These are phyloP conservation scores for Steromphala cineraria DNA, from an alignment of 2,888 invertebrate species.

Conservation along the genomic window DNA sequence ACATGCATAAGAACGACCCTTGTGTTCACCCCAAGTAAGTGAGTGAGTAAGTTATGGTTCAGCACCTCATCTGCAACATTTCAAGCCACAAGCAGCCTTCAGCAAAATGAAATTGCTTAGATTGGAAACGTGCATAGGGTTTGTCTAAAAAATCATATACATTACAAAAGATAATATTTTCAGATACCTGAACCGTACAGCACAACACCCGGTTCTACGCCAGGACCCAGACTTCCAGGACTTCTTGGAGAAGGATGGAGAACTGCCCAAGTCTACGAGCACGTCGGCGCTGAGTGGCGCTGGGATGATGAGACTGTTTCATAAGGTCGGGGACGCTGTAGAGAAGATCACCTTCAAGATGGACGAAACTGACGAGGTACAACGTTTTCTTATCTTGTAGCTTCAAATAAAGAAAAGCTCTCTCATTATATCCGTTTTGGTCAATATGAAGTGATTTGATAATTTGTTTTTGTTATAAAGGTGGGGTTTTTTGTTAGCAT, in stretches of 20 bases:
- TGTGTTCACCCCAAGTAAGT: too few relatives aligned
- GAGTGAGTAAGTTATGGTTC: too few relatives aligned
- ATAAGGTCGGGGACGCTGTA: slow-evolving; percentile 96
- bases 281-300: slow-evolving; percentile 97
- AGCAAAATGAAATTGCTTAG: too few relatives aligned
- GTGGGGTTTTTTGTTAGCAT: too few relatives aligned
- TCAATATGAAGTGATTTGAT: too few relatives aligned
- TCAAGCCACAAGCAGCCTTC: too few relatives aligned
- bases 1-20: too few relatives aligned
- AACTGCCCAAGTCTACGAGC: slow-evolving; percentile 94
- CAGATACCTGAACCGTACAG: slow-evolving; percentile 73
- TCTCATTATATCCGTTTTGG: not conserved
- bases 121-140: too few relatives aligned
- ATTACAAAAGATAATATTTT: not conserved
- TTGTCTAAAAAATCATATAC: too few relatives aligned
- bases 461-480: too few relatives aligned
- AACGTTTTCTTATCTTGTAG: slow-evolving; percentile 19
- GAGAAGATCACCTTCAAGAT: slow-evolving; percentile 99
- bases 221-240: slow-evolving; percentile 97
- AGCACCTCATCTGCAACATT: too few relatives aligned
- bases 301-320: slow-evolving; percentile 94
- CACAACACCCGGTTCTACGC: slow-evolving; percentile 68
- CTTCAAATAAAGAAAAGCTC: not conserved
- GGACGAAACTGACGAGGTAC: slow-evolving; percentile 97
- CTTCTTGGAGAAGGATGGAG: slow-evolving; percentile 94